Evolutionary conservation across 1,140 invertebrate species (phyloP).

Genomic region (Choristoneura fumiferana): DNA sequence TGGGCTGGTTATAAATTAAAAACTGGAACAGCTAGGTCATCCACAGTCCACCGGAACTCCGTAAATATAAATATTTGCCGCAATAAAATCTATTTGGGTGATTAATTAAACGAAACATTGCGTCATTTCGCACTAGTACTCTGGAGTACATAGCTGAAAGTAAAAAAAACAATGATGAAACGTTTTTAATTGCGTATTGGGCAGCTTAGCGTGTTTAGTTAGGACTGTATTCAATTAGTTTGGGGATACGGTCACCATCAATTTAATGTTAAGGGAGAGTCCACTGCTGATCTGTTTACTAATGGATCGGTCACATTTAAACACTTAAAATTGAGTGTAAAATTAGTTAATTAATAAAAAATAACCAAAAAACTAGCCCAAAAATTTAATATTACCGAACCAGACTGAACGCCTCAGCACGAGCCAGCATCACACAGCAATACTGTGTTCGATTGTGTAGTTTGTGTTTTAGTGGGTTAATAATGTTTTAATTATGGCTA

Average conservation of each 20-base stretch:
- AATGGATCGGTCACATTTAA: no score
- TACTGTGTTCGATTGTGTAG: no score
- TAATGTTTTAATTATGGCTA: no score
- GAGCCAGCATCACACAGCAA: no score
- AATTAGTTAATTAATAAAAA: no score
- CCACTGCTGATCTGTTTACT: no score
- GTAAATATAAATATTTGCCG: constrained; percentile 61
- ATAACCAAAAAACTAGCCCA: no score
- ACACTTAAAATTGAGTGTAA: no score
- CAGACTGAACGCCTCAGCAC: no score
- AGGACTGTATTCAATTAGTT: constrained; percentile 15
- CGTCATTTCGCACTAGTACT: constrained; percentile 34
- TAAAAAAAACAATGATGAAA: constrained; percentile 27
- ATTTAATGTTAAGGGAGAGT: no score
- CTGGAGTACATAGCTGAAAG: not conserved
- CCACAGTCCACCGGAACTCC: constrained; percentile 30
- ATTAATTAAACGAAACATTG: constrained; percentile 55
- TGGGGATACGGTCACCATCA: not conserved
- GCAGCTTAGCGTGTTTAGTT: constrained; percentile 19
- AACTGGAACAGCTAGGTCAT: constrained; percentile 32
- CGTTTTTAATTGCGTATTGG: constrained; percentile 29
- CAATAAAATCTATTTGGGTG: constrained; percentile 58
- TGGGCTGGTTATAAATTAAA: constrained; percentile 18
- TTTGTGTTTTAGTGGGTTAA: no score
- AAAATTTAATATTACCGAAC: no score